These are phyloP conservation scores for Gryllus bimaculatus DNA, from an alignment of 1,140 invertebrate genomes.

Conservation along the genomic window DNA sequence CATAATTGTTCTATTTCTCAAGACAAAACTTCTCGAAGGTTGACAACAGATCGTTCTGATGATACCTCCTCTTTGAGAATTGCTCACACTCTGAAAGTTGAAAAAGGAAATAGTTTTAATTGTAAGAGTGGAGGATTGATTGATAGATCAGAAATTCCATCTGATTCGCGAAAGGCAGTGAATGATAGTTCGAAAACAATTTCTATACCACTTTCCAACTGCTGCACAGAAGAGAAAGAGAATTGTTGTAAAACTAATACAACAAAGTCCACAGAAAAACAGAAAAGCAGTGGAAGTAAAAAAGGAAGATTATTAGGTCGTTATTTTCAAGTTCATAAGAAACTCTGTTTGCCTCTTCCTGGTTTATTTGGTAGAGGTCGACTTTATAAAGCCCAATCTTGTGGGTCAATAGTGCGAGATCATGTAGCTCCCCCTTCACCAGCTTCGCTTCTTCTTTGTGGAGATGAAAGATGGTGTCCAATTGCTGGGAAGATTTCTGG, in stretches of 20 bases:
- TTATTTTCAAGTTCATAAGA: constrained; percentile 54
- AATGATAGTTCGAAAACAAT: constrained; percentile 4
- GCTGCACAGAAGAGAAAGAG: constrained; percentile 18
- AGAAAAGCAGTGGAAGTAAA: constrained; percentile 27
- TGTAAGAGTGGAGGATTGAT: neutral
- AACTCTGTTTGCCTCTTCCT: constrained; percentile 44
- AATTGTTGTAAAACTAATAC: constrained; percentile 10
- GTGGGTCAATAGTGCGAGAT: constrained; percentile 44
- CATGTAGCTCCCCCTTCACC: constrained; percentile 35
- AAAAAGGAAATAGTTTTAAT: neutral
- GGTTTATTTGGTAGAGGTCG: constrained; percentile 42
- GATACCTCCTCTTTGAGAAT: neutral
- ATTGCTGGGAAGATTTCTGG: constrained; percentile 10
- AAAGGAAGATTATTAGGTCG: constrained; percentile 51
- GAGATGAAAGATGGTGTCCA: constrained; percentile 36
- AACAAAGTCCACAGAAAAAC: constrained; percentile 14
- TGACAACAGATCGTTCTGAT: neutral
- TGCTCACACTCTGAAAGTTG: neutral
- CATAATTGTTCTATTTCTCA: neutral
- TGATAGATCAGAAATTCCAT: neutral
- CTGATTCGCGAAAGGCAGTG: neutral
- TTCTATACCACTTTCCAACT: neutral
- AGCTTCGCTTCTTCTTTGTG: constrained; percentile 33
- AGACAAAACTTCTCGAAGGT: neutral
- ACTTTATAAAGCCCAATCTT: constrained; percentile 49